phyloP scores from a whole-genome alignment of 2,888 invertebrate species.

The Drosophila quinaria region DNA sequence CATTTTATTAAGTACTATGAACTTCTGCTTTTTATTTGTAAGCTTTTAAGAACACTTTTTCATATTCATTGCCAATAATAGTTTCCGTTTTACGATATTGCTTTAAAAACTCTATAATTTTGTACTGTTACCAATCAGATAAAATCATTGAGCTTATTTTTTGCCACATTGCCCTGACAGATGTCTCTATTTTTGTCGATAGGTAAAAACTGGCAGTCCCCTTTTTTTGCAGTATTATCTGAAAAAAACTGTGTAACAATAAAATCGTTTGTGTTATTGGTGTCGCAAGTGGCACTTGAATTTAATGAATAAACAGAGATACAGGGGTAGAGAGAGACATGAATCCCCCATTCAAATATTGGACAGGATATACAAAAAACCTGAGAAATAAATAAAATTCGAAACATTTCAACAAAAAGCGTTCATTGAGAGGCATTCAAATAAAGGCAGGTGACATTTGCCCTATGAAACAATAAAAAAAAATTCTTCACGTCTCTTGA shows the following conservation, averaged over 20 bases:
- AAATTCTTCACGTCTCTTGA: constrained; percentile 19
- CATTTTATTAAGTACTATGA: background rate
- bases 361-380: constrained; percentile 27
- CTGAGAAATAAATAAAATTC: constrained; percentile 55
- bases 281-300: constrained; percentile 22
- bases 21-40: background rate
- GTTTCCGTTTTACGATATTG: background rate
- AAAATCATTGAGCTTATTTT: background rate
- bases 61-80: background rate
- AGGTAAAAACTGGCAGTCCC: constrained; percentile 6
- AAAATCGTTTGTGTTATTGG: constrained; percentile 29
- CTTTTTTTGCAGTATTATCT: background rate
- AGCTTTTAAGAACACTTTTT: background rate
- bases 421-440: constrained; percentile 54
- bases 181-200: background rate
- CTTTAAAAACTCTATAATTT: background rate
- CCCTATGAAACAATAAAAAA: constrained; percentile 50
- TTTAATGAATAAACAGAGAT: constrained; percentile 11
- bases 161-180: background rate
- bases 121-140: background rate
- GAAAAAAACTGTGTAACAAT: constrained; percentile 21
- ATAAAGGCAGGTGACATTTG: constrained; percentile 72
- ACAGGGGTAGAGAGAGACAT: constrained; percentile 11
- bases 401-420: constrained; percentile 38
- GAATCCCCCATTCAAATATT: constrained; percentile 36